These are phyloP conservation scores for Epinotia bilunana DNA, from an alignment of 2,888 invertebrate species.

Conservation along the genomic window DNA sequence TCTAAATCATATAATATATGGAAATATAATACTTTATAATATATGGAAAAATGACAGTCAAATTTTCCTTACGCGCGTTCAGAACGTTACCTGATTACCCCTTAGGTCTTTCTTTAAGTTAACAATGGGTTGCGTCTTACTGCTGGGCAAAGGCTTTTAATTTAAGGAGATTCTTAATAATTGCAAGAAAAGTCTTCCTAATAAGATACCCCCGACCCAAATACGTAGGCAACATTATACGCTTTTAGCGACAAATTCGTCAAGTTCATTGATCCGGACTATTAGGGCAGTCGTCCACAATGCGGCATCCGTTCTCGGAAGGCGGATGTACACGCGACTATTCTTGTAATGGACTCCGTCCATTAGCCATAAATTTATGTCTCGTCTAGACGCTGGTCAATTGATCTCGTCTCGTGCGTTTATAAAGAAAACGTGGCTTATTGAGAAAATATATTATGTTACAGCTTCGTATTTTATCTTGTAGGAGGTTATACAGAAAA, in stretches of 20 bases:
- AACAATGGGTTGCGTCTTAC: background rate
- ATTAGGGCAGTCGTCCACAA: conserved; percentile 45
- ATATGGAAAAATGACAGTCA: too few species aligned
- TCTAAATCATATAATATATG: too few species aligned
- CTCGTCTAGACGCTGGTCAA: conserved; percentile 43
- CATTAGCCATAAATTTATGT: conserved; percentile 68
- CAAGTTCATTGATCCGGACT: conserved; percentile 43
- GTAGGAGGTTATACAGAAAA: background rate
- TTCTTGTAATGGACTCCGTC: conserved; percentile 74
- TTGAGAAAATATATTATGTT: conserved; percentile 23
- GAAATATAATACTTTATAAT: too few species aligned
- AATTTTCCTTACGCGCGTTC: too few species aligned
- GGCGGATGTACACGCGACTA: conserved; percentile 56
- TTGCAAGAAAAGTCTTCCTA: background rate
- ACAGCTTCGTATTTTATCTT: background rate
- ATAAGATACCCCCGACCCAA: conserved; percentile 11
- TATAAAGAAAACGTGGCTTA: conserved; percentile 38
- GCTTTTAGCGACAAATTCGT: conserved; percentile 34
- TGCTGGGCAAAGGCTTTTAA: background rate
- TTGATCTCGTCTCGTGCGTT: conserved; percentile 39
- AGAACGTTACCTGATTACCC: too few species aligned
- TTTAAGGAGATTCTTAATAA: background rate
- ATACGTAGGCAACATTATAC: conserved; percentile 20
- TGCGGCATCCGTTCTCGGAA: conserved; percentile 53
- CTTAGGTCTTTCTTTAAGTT: background rate